Evolutionary conservation across 2,797 vertebrate genomes (phyloP).

Genomic region (Gallirallus australis): DNA sequence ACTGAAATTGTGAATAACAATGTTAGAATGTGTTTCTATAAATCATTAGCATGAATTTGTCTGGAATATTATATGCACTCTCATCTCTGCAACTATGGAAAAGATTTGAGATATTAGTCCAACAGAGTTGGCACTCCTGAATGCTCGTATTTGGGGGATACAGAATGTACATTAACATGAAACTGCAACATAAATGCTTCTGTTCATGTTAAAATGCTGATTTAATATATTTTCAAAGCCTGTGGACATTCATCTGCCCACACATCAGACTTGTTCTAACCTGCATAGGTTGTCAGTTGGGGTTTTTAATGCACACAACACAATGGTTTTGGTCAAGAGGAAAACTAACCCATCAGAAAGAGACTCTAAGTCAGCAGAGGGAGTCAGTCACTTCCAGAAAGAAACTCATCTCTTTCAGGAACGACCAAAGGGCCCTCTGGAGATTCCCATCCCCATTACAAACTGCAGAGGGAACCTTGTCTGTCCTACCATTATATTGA

Average conservation of each 20-base stretch:
- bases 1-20: not conserved
- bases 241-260: not conserved
- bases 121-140: not conserved
- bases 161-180: not conserved
- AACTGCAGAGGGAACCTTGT: not conserved
- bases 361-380: not conserved
- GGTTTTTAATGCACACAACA: not conserved
- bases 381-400: not conserved
- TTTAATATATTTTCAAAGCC: not conserved
- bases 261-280: not conserved
- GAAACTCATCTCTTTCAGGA: not conserved
- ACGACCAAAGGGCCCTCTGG: not conserved
- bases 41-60: not conserved
- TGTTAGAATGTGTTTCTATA: not conserved
- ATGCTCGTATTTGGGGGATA: not conserved
- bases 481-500: not conserved
- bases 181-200: not conserved
- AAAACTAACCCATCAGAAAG: not conserved
- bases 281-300: no score
- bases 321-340: not conserved
- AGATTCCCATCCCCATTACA: not conserved
- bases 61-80: not conserved
- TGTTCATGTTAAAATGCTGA: not conserved
- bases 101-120: not conserved
- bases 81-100: not conserved